phyloP scores from a whole-genome alignment of 2,888 invertebrate genomes.

The Drepanosiphum platanoidis region DNA sequence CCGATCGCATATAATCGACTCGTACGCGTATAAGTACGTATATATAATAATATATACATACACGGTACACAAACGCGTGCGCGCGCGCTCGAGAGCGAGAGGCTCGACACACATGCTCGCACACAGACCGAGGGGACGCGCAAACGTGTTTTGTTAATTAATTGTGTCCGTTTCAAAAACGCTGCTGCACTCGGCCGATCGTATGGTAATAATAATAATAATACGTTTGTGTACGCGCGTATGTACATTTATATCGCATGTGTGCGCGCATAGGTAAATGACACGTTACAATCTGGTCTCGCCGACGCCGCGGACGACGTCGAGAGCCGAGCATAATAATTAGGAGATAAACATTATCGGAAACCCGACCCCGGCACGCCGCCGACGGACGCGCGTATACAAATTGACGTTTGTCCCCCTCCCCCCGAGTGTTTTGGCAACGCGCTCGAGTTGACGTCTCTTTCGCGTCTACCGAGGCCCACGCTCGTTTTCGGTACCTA shows the following conservation, averaged over 20 bases:
- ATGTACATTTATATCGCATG: neutral
- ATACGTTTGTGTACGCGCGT: too few relatives aligned
- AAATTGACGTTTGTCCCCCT: neutral
- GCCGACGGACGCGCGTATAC: neutral
- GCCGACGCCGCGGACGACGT: neutral
- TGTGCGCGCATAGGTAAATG: neutral
- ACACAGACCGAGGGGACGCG: too few relatives aligned
- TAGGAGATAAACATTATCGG: neutral
- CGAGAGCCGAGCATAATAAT: neutral
- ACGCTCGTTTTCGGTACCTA: too few relatives aligned
- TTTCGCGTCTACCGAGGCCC: too few relatives aligned
- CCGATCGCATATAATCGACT: neutral
- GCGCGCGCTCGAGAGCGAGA: neutral
- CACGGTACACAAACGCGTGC: neutral
- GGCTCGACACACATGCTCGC: neutral
- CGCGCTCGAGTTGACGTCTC: neutral
- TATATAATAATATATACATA: too few relatives aligned
- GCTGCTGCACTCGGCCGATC: neutral
- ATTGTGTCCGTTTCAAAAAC: constrained; percentile 14
- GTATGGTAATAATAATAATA: too few relatives aligned
- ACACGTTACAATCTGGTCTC: neutral
- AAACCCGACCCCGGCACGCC: neutral
- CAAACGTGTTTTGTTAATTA: constrained; percentile 1
- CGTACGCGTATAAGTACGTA: too few relatives aligned
- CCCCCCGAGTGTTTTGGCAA: too few relatives aligned